Evolutionary conservation across 1,140 invertebrate genomes (phyloP), one percentile per base, ranked within the genome.

Genomic region (Andricus grossulariae): DNA sequence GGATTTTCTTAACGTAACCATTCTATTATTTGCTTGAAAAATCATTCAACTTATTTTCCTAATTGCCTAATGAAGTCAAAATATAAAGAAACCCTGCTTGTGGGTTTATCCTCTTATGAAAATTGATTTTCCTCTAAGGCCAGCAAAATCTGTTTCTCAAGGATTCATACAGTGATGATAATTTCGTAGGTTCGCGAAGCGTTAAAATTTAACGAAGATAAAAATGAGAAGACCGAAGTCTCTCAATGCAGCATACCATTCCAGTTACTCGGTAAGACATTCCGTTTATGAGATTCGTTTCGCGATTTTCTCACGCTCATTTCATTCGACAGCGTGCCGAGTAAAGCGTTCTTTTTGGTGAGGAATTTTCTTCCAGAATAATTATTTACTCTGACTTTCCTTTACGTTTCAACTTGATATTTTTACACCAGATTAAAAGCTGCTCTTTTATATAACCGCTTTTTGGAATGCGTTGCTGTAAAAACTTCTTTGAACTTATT

Each of bases 141-240:
- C 25, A 32, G 25, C 0, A 32, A 32, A 2, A 5, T 5, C 25
- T 32, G 25, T 32, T 32, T 32, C 25, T 32, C 5, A 32, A 32
- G 25, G 25, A 32, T 0, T 32, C 25, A 32, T 32, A 32, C 5
- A 32, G 54, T 19, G 18, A n/a, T 18, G 54, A 19, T 18, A 8
- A 55, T 18, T 55, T 0, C 16, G 2, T 4, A 55, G 76, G 75
- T 72, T 71, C 32, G 66, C 57, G 54, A 71, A 82, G 79, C 71
- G 73, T 79, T 70, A 32, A 82, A 82, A 80, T 83, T 82, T 83
- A 83, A 83, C 77, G 83, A 84, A 71, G 76, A 50, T 60, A 79
- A 79, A 81, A 80, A 78, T 70, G 72, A 75, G 70, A 80, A 82
- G 79, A 79, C 79, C 70, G 79, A 50, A 60, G 74, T 76, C 32